Evolutionary conservation across 2,113 vertebrate genomes (phyloP), one percentile per base, ranked within the genome.

Genomic region (Melanerpes aurifrons): DNA sequence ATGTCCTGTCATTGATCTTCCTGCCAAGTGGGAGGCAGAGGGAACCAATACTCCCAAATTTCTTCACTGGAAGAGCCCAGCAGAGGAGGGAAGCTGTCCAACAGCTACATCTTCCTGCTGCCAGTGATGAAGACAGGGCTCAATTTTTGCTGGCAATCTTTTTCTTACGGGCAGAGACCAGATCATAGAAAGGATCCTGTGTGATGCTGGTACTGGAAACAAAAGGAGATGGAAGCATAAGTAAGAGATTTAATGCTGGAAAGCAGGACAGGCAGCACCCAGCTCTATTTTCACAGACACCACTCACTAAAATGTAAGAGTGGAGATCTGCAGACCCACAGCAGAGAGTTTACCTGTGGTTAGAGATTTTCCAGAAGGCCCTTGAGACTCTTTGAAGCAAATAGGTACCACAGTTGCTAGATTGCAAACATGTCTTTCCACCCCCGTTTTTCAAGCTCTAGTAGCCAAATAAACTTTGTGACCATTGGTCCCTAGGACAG

Each of bases 141-240:
- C 94, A 98, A 45, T 98, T 97, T 93, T 98, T 98, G 93, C 95
- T 98, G 94, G 98, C 98, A n/a, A 99, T 98, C 95, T 99, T 99
- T 97, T 98, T 99, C 97, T 99, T 99, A 66, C 98, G 98, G 28
- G 98, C 96, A 12, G 99, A 98, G 29, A 99, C 98, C 85, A 99
- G 96, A 94, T 99, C 99, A 13, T 99, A 99, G 97, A 99, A 99
- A 8, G 99, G 99, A 87, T 99, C 98, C 29, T 98, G 98, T 72
- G 99, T 99, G 95, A 99, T 99, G 76, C 99, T 99, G 28, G 98
- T 99, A 82, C 99, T 99, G 97, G 63, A 91, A 82, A 26, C 63
- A 69, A 59, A 29, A 32, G 15, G n/a, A 90, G 81, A 86, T 37
- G 22, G n/a, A 47, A 61, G 24, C 12, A 77, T 67, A 47, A 85